Percentiles rank a stretch among this genome's conserved stretches.
These are phyloP conservation scores for Microtus richardsoni DNA, from an alignment of 2,113 vertebrate genomes.

Conservation along the genomic window DNA sequence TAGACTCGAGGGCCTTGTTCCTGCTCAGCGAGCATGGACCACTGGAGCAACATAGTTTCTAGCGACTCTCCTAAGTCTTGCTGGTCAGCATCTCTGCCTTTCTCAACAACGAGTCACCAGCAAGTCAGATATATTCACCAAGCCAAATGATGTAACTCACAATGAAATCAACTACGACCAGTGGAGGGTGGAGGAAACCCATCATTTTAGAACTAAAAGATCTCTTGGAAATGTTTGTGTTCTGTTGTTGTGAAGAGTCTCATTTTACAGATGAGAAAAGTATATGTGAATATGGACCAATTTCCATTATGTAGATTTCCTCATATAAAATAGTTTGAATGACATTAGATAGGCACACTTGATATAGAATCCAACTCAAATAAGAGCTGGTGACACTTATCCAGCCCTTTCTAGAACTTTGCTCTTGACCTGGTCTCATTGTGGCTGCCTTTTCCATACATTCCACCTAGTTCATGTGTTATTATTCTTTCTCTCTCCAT, in stretches of 20 bases:
- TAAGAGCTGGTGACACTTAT: neutral
- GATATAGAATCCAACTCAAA: neutral
- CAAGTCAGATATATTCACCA: neutral
- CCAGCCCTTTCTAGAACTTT: neutral
- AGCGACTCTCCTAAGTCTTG: neutral
- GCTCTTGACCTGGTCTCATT: neutral
- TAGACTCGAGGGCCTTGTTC: too few species aligned
- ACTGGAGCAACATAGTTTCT: neutral
- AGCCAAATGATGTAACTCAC: neutral
- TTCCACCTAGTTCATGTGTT: neutral
- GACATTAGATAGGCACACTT: neutral
- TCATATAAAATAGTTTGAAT: neutral
- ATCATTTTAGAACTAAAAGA: constrained; percentile 22
- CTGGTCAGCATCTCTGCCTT: neutral
- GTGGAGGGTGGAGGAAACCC: neutral
- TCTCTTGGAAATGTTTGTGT: neutral
- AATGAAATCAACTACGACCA: neutral
- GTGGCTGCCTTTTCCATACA: neutral
- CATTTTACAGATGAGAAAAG: constrained; percentile 48
- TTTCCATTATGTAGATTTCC: neutral
- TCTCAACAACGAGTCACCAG: neutral
- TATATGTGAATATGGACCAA: neutral
- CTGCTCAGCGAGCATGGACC: neutral
- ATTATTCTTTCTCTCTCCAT: neutral
- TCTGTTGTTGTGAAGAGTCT: neutral